Evolutionary conservation across 2,888 invertebrate species (phyloP).

Genomic region (Diarsia brunnea): DNA sequence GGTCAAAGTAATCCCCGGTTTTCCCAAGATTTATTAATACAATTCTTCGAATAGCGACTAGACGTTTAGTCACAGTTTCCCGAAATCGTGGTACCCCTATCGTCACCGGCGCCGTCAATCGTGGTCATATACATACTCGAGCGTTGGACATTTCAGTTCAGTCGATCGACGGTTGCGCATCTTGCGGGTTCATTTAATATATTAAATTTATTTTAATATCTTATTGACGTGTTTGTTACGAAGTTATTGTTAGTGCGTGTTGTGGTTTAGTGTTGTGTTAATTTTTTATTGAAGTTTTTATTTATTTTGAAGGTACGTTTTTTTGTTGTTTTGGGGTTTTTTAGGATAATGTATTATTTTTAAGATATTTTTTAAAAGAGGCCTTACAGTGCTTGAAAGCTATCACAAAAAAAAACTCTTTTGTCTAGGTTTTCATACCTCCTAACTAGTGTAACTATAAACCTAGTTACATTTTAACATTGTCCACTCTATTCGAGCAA

Average conservation of each 20-base stretch:
- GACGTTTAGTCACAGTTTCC: conserved; percentile 52
- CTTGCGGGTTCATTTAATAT: conserved; percentile 53
- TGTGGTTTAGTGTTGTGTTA: conserved; percentile 58
- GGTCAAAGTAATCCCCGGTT: neutral
- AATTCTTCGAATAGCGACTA: conserved; percentile 15
- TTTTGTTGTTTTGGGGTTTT: neutral
- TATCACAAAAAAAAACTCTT: neutral
- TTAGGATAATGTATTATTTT: neutral
- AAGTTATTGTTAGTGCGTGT: conserved; percentile 45
- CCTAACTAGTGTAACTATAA: too few species aligned
- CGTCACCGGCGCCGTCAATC: conserved; percentile 59
- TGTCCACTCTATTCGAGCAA: neutral
- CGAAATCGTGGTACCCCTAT: conserved; percentile 64
- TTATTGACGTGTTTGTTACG: conserved; percentile 31
- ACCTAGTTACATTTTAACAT: neutral
- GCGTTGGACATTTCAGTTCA: conserved; percentile 67
- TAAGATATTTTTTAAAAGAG: neutral
- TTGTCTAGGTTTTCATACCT: neutral
- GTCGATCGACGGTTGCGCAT: conserved; percentile 73
- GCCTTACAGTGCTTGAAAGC: accelerated
- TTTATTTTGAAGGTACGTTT: conserved; percentile 28
- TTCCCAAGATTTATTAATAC: conserved; percentile 25
- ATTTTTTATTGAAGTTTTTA: conserved; percentile 2
- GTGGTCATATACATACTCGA: conserved; percentile 65
- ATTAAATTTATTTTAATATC: conserved; percentile 35